Conservation (phyloP, 2,888 invertebrate genomes). For the Mythimna ferrago region DNA sequence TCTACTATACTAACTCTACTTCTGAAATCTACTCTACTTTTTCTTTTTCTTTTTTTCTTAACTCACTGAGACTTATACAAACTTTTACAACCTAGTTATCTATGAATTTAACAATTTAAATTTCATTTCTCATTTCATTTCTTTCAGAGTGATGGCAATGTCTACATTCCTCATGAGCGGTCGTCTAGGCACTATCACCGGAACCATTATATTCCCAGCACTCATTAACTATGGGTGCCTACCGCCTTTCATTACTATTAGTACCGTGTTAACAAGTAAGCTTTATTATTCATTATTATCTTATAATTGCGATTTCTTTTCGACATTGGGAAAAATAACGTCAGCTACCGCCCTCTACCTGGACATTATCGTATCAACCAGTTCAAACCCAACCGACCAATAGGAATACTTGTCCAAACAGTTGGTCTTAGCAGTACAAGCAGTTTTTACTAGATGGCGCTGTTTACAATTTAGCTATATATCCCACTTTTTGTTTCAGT, state of each 20-base stretch:
- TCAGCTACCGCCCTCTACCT: slow-evolving; percentile 20
- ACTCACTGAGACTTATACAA: not conserved
- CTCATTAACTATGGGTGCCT: slow-evolving; percentile 93
- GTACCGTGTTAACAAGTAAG: slow-evolving; percentile 91
- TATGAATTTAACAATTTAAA: not conserved
- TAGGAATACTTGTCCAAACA: not conserved
- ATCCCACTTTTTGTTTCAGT: slow-evolving; percentile 73
- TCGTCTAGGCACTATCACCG: slow-evolving; percentile 92
- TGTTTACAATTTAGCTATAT: slow-evolving; percentile 26
- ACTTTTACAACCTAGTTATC: not conserved
- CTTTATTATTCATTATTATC: not conserved
- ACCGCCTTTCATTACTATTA: slow-evolving; percentile 93
- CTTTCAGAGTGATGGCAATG: slow-evolving; percentile 93
- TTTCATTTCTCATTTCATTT: not conserved
- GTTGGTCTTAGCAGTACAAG: not conserved
- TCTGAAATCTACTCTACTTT: not conserved
- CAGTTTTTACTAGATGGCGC: slow-evolving; percentile 48
- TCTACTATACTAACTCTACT: too few relatives aligned
- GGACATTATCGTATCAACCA: not conserved
- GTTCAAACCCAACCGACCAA: slow-evolving; percentile 10
- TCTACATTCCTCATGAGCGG: slow-evolving; percentile 93
- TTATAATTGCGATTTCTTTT: too few relatives aligned
- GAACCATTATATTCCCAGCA: slow-evolving; percentile 93
- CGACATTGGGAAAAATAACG: not conserved
- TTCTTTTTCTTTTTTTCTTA: not conserved